phyloP scores from a whole-genome alignment of 2,888 invertebrate genomes.

The Arrhopalites spinosus region DNA sequence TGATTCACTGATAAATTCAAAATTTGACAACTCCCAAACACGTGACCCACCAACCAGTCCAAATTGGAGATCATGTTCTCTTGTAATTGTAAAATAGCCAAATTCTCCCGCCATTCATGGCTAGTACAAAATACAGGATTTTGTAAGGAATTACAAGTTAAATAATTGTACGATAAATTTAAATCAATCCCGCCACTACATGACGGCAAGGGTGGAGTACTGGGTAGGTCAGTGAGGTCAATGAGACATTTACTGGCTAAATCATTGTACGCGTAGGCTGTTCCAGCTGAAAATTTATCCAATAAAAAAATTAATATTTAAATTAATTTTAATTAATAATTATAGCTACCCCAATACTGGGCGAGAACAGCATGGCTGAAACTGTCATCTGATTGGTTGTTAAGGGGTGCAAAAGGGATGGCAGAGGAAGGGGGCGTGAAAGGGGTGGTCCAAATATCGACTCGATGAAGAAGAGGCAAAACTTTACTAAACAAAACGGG shows the following conservation, averaged over 20 bases:
- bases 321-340: neutral
- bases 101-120: slow-evolving; percentile 45
- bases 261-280: slow-evolving; percentile 38
- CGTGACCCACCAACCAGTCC: slow-evolving; percentile 49
- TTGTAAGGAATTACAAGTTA: slow-evolving; percentile 41
- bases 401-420: slow-evolving; percentile 25
- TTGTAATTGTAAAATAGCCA: slow-evolving; percentile 51
- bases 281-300: slow-evolving; percentile 20
- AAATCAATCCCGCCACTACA: slow-evolving; percentile 40
- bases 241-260: slow-evolving; percentile 47
- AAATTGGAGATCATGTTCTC: slow-evolving; percentile 50
- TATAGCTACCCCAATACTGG: slow-evolving; percentile 34
- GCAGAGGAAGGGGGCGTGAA: slow-evolving; percentile 8
- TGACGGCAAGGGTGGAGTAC: slow-evolving; percentile 35
- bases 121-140: slow-evolving; percentile 39
- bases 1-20: slow-evolving; percentile 52
- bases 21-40: slow-evolving; percentile 50
- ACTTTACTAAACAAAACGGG: slow-evolving; percentile 47
- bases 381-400: too few species aligned
- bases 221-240: slow-evolving; percentile 42
- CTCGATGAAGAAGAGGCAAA: slow-evolving; percentile 46
- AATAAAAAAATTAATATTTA: neutral
- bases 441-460: slow-evolving; percentile 51
- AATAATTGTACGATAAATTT: slow-evolving; percentile 52
- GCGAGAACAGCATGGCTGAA: slow-evolving; percentile 35